These are phyloP conservation scores for Lepisosteus oculatus DNA, from an alignment of 2,113 vertebrate species.

Conservation along the genomic window DNA sequence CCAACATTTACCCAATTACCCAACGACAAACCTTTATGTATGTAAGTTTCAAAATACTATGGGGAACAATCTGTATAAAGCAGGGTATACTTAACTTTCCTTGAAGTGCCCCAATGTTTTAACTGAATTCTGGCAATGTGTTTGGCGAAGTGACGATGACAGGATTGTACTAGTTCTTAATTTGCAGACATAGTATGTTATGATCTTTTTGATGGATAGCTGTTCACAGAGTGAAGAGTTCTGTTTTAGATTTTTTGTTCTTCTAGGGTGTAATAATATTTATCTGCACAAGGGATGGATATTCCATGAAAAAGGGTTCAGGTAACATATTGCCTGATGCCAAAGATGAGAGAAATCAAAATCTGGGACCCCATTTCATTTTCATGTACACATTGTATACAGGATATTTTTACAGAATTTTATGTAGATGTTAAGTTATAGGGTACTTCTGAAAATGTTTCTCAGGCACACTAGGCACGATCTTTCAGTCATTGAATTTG, in stretches of 20 bases:
- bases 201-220: conserved; percentile 8
- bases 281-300: not conserved
- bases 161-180: not conserved
- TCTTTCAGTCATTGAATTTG: too few relatives aligned
- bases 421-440: too few relatives aligned
- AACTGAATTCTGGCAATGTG: not conserved
- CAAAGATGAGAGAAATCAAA: conserved; percentile 27
- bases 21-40: too few relatives aligned
- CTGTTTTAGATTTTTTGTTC: not conserved
- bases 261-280: not conserved
- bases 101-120: not conserved
- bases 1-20: too few relatives aligned
- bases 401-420: too few relatives aligned
- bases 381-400: not conserved
- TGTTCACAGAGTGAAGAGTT: not conserved
- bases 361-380: not conserved
- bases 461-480: too few relatives aligned
- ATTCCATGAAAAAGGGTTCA: conserved; percentile 26
- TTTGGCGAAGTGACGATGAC: not conserved
- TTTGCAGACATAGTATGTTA: not conserved
- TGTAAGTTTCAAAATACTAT: too few relatives aligned
- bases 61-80: too few relatives aligned
- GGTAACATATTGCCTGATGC: conserved; percentile 28
- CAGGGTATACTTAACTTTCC: not conserved
- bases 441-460: too few relatives aligned